A percentile compares a stretch with the other conserved stretches of the same genome.
Evolutionary conservation across 1,140 invertebrate species (phyloP).

Genomic region (Brachionus asplanchnoidis): DNA sequence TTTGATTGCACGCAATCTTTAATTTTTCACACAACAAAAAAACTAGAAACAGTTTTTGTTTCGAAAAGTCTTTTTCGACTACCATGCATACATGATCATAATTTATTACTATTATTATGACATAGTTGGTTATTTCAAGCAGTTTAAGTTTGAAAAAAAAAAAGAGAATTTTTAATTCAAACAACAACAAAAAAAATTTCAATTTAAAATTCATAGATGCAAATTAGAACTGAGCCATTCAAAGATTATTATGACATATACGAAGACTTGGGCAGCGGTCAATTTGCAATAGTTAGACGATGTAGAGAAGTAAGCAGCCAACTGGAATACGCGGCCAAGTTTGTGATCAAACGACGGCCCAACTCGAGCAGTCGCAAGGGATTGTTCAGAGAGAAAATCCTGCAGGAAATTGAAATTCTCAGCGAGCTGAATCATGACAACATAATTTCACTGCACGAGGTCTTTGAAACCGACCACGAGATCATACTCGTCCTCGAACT

Average conservation of each 20-base stretch:
- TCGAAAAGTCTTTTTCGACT: background rate
- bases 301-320: slow-evolving; percentile 77
- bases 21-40: background rate
- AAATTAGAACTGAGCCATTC: slow-evolving; percentile 36
- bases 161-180: background rate
- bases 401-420: slow-evolving; percentile 61
- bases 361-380: slow-evolving; percentile 49
- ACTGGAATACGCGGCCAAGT: slow-evolving; percentile 86
- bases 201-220: slow-evolving; percentile 36
- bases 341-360: slow-evolving; percentile 72
- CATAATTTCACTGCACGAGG: slow-evolving; percentile 61
- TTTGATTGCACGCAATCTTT: background rate
- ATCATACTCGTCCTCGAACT: slow-evolving; percentile 62
- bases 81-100: background rate
- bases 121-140: slow-evolving; percentile 5
- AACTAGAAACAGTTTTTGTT: background rate
- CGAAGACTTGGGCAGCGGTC: slow-evolving; percentile 66
- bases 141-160: background rate
- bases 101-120: slow-evolving; percentile 18
- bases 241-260: slow-evolving; percentile 24
- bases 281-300: slow-evolving; percentile 86
- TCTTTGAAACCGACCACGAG: slow-evolving; percentile 59
- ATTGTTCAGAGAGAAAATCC: slow-evolving; percentile 57
- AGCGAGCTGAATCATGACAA: slow-evolving; percentile 59
- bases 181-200: background rate